phyloP scores from a whole-genome alignment of 2,113 vertebrate genomes.

The Puntigrus tetrazona region DNA sequence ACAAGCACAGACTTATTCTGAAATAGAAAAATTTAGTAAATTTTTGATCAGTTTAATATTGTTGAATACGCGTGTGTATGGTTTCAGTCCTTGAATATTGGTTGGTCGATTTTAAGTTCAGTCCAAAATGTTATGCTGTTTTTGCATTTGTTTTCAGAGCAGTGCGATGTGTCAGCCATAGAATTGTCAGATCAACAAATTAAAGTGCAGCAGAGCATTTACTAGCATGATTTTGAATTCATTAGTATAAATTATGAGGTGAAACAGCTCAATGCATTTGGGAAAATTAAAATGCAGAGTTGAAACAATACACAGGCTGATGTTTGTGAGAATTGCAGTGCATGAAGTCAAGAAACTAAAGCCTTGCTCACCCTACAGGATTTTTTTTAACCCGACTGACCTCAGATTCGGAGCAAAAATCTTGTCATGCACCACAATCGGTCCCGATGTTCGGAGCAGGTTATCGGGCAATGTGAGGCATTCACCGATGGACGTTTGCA shows the following conservation, averaged over 20 bases:
- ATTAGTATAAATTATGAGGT: slow-evolving; percentile 72
- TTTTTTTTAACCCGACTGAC: too few relatives aligned
- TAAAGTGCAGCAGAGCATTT: slow-evolving; percentile 77
- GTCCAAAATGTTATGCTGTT: slow-evolving; percentile 56
- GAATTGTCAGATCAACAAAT: slow-evolving; percentile 74
- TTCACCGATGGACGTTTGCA: too few relatives aligned
- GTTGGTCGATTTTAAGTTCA: neutral
- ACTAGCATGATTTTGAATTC: slow-evolving; percentile 63
- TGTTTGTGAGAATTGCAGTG: neutral
- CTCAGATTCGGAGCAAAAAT: too few relatives aligned
- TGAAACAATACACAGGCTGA: neutral
- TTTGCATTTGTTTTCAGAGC: slow-evolving; percentile 71
- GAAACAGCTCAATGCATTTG: slow-evolving; percentile 36
- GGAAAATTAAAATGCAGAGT: slow-evolving; percentile 7
- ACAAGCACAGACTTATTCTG: neutral
- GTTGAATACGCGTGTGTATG: too few relatives aligned
- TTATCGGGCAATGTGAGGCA: too few relatives aligned
- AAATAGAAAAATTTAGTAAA: too few relatives aligned
- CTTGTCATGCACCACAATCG: too few relatives aligned
- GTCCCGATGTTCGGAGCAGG: too few relatives aligned
- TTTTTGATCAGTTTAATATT: too few relatives aligned
- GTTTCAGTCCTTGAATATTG: too few relatives aligned
- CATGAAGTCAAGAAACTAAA: slow-evolving; percentile 4
- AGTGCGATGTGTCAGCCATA: slow-evolving; percentile 68
- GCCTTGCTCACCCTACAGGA: too few relatives aligned